Conservation (phyloP, 2,888 invertebrate genomes). For the Drosophila prostipennis region DNA sequence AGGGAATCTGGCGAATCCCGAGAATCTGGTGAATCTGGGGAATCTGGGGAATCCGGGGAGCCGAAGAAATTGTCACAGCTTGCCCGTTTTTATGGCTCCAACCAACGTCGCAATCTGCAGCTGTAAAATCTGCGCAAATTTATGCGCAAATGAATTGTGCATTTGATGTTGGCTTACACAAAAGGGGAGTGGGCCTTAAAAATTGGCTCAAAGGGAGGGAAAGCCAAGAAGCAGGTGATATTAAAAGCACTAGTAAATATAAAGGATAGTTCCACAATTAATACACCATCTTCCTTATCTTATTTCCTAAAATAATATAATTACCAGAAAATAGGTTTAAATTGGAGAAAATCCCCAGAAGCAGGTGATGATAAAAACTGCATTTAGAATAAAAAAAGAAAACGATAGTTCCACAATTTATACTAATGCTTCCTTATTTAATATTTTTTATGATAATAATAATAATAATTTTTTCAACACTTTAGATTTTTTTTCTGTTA, state of each 20-base stretch:
- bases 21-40: constrained; percentile 16
- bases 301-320: not conserved
- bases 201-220: constrained; percentile 1
- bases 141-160: constrained; percentile 77
- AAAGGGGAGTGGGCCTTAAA: constrained; percentile 18
- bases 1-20: constrained; percentile 32
- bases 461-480: no score
- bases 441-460: no score
- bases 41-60: constrained; percentile 33
- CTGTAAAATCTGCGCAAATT: constrained; percentile 71
- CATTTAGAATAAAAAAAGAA: no score
- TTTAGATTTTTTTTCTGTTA: no score
- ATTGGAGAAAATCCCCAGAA: no score
- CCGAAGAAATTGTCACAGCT: constrained; percentile 76
- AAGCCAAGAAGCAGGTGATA: constrained; percentile 19
- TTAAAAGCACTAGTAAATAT: no score
- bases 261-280: no score
- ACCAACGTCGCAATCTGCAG: constrained; percentile 15
- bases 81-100: constrained; percentile 63
- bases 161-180: constrained; percentile 62
- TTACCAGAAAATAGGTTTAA: no score
- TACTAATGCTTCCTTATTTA: no score
- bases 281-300: not conserved
- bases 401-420: no score
- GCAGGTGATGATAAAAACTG: no score